phyloP scores from a whole-genome alignment of 2,113 vertebrate genomes.

The Brachyhypopomus gauderio region DNA sequence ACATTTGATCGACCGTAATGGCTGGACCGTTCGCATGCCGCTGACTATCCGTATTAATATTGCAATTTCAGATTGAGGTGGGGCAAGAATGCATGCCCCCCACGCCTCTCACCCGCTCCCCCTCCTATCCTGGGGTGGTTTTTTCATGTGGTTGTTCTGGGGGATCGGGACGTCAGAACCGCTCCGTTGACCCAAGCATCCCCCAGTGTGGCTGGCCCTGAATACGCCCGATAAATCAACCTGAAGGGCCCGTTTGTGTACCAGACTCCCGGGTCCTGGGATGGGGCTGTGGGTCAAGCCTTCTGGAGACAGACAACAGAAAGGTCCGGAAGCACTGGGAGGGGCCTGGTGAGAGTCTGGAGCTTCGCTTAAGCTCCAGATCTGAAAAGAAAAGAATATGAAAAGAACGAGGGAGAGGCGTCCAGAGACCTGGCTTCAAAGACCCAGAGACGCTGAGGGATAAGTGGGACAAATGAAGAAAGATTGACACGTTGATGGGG shows the following conservation, averaged over 20 bases:
- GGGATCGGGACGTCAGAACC: slow-evolving; percentile 52
- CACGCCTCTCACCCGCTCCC: not conserved
- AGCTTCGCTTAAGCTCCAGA: slow-evolving; percentile 43
- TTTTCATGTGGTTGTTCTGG: slow-evolving; percentile 45
- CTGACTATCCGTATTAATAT: slow-evolving; percentile 9
- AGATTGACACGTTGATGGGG: slow-evolving; percentile 16
- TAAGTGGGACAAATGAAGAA: slow-evolving; percentile 25
- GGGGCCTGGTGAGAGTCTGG: slow-evolving; percentile 48
- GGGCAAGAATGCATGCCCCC: not conserved
- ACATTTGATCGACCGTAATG: slow-evolving; percentile 25
- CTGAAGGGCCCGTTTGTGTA: slow-evolving; percentile 74
- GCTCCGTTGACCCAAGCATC: slow-evolving; percentile 56
- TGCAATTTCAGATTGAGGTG: slow-evolving; percentile 19
- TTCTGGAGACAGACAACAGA: slow-evolving; percentile 57
- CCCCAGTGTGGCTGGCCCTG: slow-evolving; percentile 50
- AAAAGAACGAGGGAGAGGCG: slow-evolving; percentile 32
- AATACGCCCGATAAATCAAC: slow-evolving; percentile 77
- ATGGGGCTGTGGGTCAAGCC: slow-evolving; percentile 64
- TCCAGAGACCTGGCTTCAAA: slow-evolving; percentile 39
- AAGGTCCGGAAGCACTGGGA: slow-evolving; percentile 58
- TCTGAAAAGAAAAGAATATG: slow-evolving; percentile 52
- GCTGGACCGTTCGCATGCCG: not conserved
- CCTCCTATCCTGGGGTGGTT: slow-evolving; percentile 30
- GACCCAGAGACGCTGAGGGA: slow-evolving; percentile 20
- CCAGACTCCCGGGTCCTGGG: slow-evolving; percentile 73